Evolutionary conservation across 2,797 vertebrate genomes (phyloP).

Genomic region (Darevskia mixta): DNA sequence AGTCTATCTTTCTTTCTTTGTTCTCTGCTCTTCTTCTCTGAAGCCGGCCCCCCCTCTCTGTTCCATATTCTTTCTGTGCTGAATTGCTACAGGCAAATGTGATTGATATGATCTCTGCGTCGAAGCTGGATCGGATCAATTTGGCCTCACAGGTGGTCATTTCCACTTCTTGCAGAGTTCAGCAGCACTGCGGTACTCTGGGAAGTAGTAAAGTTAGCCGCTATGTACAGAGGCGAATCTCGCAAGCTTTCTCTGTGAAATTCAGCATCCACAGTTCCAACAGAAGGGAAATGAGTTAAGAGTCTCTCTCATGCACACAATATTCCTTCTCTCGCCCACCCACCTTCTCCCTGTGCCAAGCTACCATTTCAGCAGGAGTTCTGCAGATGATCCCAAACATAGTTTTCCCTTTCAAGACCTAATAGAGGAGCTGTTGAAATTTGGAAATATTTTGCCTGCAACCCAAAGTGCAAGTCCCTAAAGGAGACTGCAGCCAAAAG

Average conservation of each 20-base stretch:
- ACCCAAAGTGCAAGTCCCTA: constrained; percentile 21
- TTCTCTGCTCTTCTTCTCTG: not conserved
- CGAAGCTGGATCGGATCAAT: not conserved
- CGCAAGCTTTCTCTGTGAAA: constrained; percentile 15
- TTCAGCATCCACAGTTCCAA: not conserved
- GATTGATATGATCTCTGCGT: not conserved
- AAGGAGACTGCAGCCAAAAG: not conserved
- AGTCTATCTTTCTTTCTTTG: not conserved
- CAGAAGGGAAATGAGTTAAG: constrained; percentile 11
- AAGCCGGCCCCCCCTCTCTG: not conserved
- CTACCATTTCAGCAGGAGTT: constrained; percentile 25
- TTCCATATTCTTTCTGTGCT: not conserved
- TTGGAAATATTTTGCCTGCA: constrained; percentile 13
- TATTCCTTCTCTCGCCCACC: not conserved
- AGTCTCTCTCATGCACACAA: not conserved
- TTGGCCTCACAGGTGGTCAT: not conserved
- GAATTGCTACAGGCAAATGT: not conserved
- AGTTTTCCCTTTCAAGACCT: not conserved
- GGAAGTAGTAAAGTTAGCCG: not conserved
- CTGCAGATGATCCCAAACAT: not conserved
- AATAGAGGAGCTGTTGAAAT: not conserved
- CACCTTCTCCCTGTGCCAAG: not conserved
- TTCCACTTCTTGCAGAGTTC: not conserved
- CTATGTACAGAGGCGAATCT: constrained; percentile 17
- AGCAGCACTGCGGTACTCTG: not conserved